Conservation (phyloP, 2,113 vertebrate species). For the Tricholaema leucomelas region DNA sequence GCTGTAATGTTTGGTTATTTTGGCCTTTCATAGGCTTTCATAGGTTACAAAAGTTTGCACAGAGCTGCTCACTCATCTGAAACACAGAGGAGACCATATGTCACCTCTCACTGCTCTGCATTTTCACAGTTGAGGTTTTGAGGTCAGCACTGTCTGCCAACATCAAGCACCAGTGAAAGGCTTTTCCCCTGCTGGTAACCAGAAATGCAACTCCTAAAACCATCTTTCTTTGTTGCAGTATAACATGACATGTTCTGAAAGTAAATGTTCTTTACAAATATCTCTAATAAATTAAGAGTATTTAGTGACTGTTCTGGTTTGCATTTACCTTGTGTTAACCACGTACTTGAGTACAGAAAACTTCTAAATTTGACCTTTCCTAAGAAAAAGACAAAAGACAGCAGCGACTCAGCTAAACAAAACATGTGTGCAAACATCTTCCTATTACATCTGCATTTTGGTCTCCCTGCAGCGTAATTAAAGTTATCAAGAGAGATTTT, state of each 20-base stretch:
- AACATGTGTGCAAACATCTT: constrained; percentile 43
- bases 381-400: constrained; percentile 37
- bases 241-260: background rate
- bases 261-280: background rate
- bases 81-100: background rate
- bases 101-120: background rate
- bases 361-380: constrained; percentile 30
- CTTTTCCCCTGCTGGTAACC: background rate
- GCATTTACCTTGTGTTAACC: background rate
- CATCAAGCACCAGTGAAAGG: constrained; percentile 1
- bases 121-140: constrained; percentile 30
- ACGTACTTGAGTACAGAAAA: constrained; percentile 36
- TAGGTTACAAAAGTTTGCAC: background rate
- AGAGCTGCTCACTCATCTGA: background rate
- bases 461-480: constrained; percentile 24
- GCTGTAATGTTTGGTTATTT: background rate
- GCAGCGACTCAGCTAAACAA: constrained; percentile 49
- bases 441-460: background rate
- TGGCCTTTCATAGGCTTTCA: background rate
- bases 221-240: background rate
- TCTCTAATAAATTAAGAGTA: background rate
- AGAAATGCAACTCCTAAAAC: constrained; percentile 3
- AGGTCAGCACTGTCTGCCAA: constrained; percentile 21
- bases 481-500: constrained; percentile 23
- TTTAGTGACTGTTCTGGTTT: background rate